Evolutionary conservation across 2,113 vertebrate genomes (phyloP).

Genomic region (Scomber scombrus): DNA sequence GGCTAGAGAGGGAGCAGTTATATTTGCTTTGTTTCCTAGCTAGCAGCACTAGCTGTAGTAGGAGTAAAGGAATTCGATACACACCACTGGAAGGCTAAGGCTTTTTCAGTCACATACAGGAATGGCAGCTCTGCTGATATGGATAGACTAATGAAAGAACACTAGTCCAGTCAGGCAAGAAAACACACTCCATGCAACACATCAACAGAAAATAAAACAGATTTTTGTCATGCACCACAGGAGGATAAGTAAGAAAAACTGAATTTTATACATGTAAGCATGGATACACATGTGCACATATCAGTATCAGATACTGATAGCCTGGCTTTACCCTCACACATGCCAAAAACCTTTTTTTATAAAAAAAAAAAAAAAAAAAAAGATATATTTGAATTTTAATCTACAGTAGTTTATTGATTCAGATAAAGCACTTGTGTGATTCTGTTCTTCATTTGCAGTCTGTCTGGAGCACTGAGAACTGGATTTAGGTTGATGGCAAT

Average conservation of each 20-base stretch:
- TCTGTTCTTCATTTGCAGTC: slow-evolving; percentile 68
- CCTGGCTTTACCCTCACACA: slow-evolving; percentile 19
- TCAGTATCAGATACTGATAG: not conserved
- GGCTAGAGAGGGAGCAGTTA: slow-evolving; percentile 79
- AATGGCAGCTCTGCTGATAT: slow-evolving; percentile 72
- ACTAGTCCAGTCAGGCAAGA: slow-evolving; percentile 58
- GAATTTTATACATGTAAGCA: slow-evolving; percentile 4
- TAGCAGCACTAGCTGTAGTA: slow-evolving; percentile 76
- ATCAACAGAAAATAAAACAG: slow-evolving; percentile 68
- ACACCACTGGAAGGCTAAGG: slow-evolving; percentile 72
- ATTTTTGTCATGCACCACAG: slow-evolving; percentile 53
- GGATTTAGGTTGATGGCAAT: slow-evolving; percentile 75
- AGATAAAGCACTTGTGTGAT: slow-evolving; percentile 67
- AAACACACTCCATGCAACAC: slow-evolving; percentile 55
- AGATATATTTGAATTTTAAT: slow-evolving; percentile 59
- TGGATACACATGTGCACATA: not conserved
- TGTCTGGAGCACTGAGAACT: slow-evolving; percentile 58
- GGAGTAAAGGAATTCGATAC: slow-evolving; percentile 82
- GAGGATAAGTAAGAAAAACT: slow-evolving; percentile 26
- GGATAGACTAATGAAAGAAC: slow-evolving; percentile 74
- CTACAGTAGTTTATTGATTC: slow-evolving; percentile 60
- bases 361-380: no score
- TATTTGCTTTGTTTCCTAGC: slow-evolving; percentile 83
- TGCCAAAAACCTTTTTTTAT: slow-evolving; percentile 16
- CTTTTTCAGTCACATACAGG: slow-evolving; percentile 63